Evolutionary conservation across 2,797 vertebrate species (phyloP).

Genomic region (Molossus alvarezi): DNA sequence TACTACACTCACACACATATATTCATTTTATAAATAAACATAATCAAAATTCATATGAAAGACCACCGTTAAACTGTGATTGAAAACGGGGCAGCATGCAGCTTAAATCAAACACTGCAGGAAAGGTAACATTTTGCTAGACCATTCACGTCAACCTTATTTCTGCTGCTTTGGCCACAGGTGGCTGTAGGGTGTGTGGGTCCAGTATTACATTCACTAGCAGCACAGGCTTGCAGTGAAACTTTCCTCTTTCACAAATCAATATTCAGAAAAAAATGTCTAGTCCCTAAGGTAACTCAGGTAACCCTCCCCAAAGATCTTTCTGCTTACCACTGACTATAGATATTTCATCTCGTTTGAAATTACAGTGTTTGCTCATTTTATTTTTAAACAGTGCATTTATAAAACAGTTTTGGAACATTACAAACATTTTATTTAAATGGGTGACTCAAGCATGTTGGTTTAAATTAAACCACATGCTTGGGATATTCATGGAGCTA

Average conservation of each 20-base stretch:
- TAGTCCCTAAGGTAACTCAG: not conserved
- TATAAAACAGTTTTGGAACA: conserved; percentile 76
- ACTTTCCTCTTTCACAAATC: not conserved
- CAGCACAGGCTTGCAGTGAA: not conserved
- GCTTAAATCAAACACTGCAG: not conserved
- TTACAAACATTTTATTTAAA: conserved; percentile 81
- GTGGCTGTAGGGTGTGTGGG: not conserved
- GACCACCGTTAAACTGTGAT: not conserved
- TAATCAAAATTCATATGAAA: not conserved
- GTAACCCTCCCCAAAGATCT: conserved; percentile 38
- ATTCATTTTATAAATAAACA: not conserved
- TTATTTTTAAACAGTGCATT: conserved; percentile 71
- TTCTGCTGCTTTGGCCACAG: not conserved
- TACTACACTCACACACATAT: not conserved
- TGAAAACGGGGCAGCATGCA: not conserved
- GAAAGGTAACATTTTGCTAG: not conserved
- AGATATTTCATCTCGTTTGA: conserved; percentile 61
- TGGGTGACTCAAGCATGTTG: conserved; percentile 79
- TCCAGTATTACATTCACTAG: not conserved
- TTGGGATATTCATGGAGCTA: conserved; percentile 76
- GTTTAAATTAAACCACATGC: conserved; percentile 85
- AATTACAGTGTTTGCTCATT: conserved; percentile 74
- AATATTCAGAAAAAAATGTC: not conserved
- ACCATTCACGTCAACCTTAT: not conserved
- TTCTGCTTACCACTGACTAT: conserved; percentile 2